Percentiles rank a stretch among this genome's conserved stretches.
Evolutionary conservation across 2,113 vertebrate genomes (phyloP).

Genomic region (Burhinus oedicnemus): DNA sequence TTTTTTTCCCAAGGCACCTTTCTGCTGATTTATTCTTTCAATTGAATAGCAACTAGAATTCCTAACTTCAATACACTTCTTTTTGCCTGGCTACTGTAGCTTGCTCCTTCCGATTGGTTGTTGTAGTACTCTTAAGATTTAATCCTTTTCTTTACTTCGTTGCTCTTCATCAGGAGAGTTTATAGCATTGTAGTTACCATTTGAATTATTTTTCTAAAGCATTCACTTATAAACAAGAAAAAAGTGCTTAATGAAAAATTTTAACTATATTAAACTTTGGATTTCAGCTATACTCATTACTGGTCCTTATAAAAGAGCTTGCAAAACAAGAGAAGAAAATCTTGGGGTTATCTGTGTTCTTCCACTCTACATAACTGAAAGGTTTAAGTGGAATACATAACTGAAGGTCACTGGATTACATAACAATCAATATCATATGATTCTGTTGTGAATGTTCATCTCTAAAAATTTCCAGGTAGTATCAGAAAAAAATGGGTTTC

Average conservation of each 20-base stretch:
- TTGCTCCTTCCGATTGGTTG: background rate
- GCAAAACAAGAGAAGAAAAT: background rate
- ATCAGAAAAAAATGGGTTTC: background rate
- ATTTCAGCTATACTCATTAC: background rate
- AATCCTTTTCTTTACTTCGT: background rate
- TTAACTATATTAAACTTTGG: background rate
- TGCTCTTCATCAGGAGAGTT: background rate
- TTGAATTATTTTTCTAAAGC: background rate
- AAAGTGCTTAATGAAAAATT: background rate
- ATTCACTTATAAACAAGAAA: background rate
- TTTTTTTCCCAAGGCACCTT: background rate
- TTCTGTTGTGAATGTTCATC: background rate
- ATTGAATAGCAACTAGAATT: background rate
- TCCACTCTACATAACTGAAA: background rate
- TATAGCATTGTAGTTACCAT: background rate
- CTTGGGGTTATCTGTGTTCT: background rate
- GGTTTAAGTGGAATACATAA: background rate
- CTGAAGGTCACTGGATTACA: background rate
- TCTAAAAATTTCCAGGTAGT: background rate
- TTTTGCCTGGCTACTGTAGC: background rate
- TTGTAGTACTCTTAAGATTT: background rate
- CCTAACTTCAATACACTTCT: accelerated
- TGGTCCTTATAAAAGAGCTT: background rate
- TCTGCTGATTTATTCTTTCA: background rate
- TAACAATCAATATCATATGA: background rate